Conservation (phyloP, 2,888 invertebrate genomes). For the Choreutis nemorana region DNA sequence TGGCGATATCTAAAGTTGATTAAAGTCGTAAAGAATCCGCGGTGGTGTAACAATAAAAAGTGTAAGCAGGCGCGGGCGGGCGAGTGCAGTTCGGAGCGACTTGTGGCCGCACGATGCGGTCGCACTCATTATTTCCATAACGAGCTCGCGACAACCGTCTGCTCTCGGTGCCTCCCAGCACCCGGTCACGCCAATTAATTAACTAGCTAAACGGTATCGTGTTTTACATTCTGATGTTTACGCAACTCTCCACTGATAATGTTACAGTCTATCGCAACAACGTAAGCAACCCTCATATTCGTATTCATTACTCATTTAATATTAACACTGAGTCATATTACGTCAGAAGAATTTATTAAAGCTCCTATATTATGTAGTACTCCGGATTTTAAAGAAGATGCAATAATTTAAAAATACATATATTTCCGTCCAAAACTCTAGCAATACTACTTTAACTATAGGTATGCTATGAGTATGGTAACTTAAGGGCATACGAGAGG, state of each 20-base stretch:
- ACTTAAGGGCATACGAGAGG: slow-evolving; percentile 19
- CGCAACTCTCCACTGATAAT: slow-evolving; percentile 58
- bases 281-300: slow-evolving; percentile 35
- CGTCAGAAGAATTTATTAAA: too few species aligned
- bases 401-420: too few species aligned
- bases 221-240: slow-evolving; percentile 63
- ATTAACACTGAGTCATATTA: too few species aligned
- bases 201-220: slow-evolving; percentile 61
- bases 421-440: too few species aligned
- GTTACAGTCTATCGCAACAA: slow-evolving; percentile 46
- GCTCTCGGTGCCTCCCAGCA: slow-evolving; percentile 23
- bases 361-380: too few species aligned
- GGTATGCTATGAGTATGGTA: too few species aligned
- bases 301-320: slow-evolving; percentile 59
- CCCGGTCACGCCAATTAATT: slow-evolving; percentile 59
- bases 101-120: slow-evolving; percentile 31
- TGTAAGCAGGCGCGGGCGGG: slow-evolving; percentile 20
- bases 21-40: slow-evolving; percentile 28
- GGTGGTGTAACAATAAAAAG: slow-evolving; percentile 38
- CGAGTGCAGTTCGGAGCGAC: slow-evolving; percentile 21
- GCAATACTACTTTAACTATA: too few species aligned
- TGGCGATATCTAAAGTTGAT: slow-evolving; percentile 20
- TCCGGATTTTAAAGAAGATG: too few species aligned
- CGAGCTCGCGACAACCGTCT: slow-evolving; percentile 43
- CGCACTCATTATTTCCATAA: slow-evolving; percentile 58